Base-by-base conservation (phyloP, 2,797 vertebrate species). In the Centroberyx gerrardi region DNA sequence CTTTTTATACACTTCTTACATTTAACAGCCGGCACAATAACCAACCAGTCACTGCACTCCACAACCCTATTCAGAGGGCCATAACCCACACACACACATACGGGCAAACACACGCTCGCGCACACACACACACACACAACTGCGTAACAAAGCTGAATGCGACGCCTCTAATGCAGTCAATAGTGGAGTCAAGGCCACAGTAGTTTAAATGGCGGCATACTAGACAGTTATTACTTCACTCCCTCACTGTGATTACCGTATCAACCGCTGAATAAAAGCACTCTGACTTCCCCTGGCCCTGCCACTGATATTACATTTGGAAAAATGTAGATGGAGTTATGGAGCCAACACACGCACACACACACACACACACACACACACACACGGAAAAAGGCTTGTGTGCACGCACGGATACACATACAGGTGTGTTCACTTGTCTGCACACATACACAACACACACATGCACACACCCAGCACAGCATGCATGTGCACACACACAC, bases 141-240 rank as follows among this genome's bases (percentile, higher is more conserved):
- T 58, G 64, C 69, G 65, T 81, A 74, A 85, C 7, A 1, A 81
- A 87, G 83, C 72, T 31, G 61, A 89, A 85, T 55, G 55, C 12
- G 65, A 76, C 46, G 55, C 70, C 85, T 88, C 75, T 62, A 75
- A 90, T 73, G 68, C 82, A 80, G 85, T 91, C 84, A 87, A 85
- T 83, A 81, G 85, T 56, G 38, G 83, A 92, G 92, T 90, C 92
- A 91, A 92, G 90, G 91, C 86, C 70, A 36, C 67, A 51, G 85
- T 68, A 73, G 84, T 87, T 22, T 90, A 88, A 82, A 84, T 64
- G 74, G 87, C 53, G 29, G 62, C 77, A 40, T 22, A 66, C 80
- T 18, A 78, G 75, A 88, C 70, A 77, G 86, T 80, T 84, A 87
- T 90, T 87, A 78, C 81, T 81, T 84, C 9, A n/a, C 74, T 84